A percentile compares a stretch with the other conserved stretches of the same genome.
Conservation (phyloP, 1,140 invertebrate genomes). For the Neomicropteryx cornuta region DNA sequence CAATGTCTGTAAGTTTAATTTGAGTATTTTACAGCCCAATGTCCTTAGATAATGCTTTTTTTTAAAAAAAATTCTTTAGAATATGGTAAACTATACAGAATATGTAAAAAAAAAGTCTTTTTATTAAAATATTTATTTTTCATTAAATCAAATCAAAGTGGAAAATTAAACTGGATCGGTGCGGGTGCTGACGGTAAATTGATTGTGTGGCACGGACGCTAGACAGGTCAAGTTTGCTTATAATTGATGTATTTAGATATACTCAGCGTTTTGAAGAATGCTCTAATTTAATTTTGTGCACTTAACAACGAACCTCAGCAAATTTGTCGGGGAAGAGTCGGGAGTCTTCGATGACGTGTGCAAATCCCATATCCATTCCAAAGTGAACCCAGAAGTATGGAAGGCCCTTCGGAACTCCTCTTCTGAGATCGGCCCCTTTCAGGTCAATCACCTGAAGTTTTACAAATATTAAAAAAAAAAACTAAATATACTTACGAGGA, state of each 20-base stretch:
- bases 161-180: neutral
- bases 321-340: conserved; percentile 79
- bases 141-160: neutral
- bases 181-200: neutral
- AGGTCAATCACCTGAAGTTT: too few relatives aligned
- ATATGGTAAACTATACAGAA: conserved; percentile 1
- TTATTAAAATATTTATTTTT: conserved; percentile 6
- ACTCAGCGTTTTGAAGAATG: neutral
- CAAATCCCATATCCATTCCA: conserved; percentile 81
- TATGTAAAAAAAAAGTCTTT: conserved; percentile 7
- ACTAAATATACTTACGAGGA: too few relatives aligned
- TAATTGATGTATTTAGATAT: neutral
- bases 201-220: too few relatives aligned
- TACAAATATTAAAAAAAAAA: too few relatives aligned
- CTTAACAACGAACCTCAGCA: conserved; percentile 56
- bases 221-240: too few relatives aligned
- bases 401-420: conserved; percentile 83
- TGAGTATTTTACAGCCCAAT: too few relatives aligned
- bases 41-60: too few relatives aligned
- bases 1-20: too few relatives aligned
- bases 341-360: conserved; percentile 94
- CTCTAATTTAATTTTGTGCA: neutral
- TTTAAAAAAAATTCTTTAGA: conserved; percentile 3
- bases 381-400: conserved; percentile 93
- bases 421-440: conserved; percentile 59